Conservation (phyloP, 1,140 invertebrate genomes). For the Sitobion miscanthi region DNA sequence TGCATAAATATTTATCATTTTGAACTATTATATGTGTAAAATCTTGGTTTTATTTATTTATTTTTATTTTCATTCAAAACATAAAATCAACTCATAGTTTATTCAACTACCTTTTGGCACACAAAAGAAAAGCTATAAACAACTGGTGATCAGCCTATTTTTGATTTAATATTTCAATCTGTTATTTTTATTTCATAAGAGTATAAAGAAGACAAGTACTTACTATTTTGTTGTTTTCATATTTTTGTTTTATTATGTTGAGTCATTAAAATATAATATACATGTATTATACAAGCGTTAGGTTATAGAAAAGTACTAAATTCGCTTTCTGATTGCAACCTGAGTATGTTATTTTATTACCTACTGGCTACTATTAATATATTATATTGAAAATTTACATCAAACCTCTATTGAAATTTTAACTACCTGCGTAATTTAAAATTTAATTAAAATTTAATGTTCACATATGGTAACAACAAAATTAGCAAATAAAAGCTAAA, state of each 20-base stretch:
- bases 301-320: neutral
- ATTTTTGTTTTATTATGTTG: neutral
- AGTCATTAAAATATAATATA: neutral
- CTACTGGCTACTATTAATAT: neutral
- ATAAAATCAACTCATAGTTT: no score
- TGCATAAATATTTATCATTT: no score
- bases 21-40: no score
- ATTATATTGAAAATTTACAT: neutral
- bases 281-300: neutral
- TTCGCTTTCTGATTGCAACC: neutral
- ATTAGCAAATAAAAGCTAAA: neutral
- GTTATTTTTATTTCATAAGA: neutral
- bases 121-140: no score
- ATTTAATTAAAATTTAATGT: neutral
- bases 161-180: neutral
- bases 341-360: neutral
- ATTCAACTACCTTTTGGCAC: no score
- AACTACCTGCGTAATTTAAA: neutral
- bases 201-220: neutral
- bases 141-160: no score
- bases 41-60: no score
- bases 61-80: no score
- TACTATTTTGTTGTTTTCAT: neutral
- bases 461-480: neutral
- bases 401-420: neutral